Evolutionary conservation across 2,113 vertebrate species (phyloP).

Genomic region (Nannospalax galili): DNA sequence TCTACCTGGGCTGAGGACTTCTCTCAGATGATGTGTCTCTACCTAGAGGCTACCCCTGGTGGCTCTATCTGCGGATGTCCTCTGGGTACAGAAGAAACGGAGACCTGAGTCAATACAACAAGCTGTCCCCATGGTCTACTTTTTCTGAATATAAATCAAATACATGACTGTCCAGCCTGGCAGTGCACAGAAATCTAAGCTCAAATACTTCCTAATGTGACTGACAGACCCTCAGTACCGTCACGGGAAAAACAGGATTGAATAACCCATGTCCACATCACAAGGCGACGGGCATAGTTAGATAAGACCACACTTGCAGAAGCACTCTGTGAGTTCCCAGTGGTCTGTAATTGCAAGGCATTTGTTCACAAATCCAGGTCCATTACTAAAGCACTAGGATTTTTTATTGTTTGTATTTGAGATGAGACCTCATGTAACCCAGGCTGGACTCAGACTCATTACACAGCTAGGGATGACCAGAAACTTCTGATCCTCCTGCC

Average conservation of each 20-base stretch:
- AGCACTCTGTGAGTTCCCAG: neutral
- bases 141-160: neutral
- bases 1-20: neutral
- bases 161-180: neutral
- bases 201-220: neutral
- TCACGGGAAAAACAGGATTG: neutral
- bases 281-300: neutral
- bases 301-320: neutral
- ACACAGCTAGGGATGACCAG: neutral
- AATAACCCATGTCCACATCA: too few species aligned
- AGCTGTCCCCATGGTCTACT: too few species aligned
- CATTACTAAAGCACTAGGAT: neutral
- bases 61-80: neutral
- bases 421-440: neutral
- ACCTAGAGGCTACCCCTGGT: neutral
- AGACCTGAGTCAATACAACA: neutral
- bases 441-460: neutral
- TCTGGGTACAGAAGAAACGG: neutral
- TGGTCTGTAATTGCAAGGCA: neutral
- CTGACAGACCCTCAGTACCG: neutral
- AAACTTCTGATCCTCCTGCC: neutral
- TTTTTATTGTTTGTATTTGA: neutral
- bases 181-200: neutral
- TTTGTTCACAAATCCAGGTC: neutral
- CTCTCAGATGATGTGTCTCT: neutral